Evolutionary conservation across 2,888 invertebrate species (phyloP).

Genomic region (Athrips mouffetella): DNA sequence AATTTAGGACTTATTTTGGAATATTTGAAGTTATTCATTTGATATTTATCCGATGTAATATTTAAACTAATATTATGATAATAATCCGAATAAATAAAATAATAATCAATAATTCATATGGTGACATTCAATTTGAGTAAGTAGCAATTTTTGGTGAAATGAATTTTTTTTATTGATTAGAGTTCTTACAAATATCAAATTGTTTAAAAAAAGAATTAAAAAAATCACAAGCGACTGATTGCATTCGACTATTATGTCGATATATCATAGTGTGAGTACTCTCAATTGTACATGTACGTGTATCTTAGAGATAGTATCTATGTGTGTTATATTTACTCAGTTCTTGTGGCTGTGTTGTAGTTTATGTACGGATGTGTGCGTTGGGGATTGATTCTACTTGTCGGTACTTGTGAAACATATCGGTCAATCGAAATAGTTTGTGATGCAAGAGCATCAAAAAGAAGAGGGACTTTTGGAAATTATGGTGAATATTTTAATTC

Average conservation of each 20-base stretch:
- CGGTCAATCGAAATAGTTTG: too few relatives aligned
- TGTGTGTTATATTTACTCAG: constrained; percentile 3
- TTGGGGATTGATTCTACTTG: not conserved
- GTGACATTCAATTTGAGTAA: too few relatives aligned
- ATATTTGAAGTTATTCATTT: not conserved
- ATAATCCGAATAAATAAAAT: too few relatives aligned
- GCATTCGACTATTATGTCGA: not conserved
- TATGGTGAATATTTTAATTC: too few relatives aligned
- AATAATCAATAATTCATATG: too few relatives aligned
- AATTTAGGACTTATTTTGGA: not conserved
- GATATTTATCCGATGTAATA: not conserved
- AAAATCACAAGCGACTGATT: constrained; percentile 1
- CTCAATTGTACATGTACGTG: constrained; percentile 31
- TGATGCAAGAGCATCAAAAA: too few relatives aligned
- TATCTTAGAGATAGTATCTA: not conserved
- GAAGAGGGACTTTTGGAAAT: too few relatives aligned
- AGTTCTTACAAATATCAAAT: too few relatives aligned
- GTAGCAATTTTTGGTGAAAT: too few relatives aligned
- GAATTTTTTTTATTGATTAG: too few relatives aligned
- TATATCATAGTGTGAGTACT: constrained; percentile 1
- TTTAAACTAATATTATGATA: not conserved
- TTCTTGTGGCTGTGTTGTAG: constrained; percentile 18
- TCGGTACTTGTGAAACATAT: too few relatives aligned
- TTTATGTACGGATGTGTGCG: constrained; percentile 29
- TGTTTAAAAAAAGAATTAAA: not conserved